These are phyloP conservation scores for Crambe crambe DNA, from an alignment of 37 sponge, comb jelly and placozoan genomes.

Conservation along the genomic window DNA sequence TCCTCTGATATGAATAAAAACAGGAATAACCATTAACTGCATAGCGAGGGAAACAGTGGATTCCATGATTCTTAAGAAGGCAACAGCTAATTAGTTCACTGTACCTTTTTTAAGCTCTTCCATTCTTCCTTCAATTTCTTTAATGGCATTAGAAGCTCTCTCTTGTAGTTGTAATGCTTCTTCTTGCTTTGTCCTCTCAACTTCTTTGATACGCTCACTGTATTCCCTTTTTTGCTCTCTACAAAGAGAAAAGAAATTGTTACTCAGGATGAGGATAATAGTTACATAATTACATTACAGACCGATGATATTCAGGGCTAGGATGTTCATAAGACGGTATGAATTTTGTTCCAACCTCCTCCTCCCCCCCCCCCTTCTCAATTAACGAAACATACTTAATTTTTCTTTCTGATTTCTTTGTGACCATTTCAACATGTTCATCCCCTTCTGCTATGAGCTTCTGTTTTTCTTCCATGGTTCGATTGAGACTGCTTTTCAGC, in stretches of 20 bases:
- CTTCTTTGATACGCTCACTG: slow-evolving; percentile 9
- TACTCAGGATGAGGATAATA: not conserved
- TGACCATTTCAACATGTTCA: slow-evolving; percentile 30
- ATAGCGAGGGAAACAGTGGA: no score
- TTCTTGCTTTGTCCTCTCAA: slow-evolving; percentile 16
- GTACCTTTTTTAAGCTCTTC: slow-evolving; percentile 12
- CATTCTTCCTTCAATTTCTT: slow-evolving; percentile 6
- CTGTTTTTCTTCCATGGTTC: slow-evolving; percentile 50
- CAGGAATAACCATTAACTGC: no score
- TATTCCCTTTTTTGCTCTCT: slow-evolving; percentile 12
- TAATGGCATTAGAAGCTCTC: slow-evolving; percentile 6
- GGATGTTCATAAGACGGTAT: no score
- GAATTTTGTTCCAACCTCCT: no score
- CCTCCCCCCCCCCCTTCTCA: no score
- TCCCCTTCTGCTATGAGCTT: slow-evolving; percentile 46
- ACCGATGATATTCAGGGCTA: no score
- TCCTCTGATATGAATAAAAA: slow-evolving; percentile 11
- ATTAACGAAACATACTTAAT: slow-evolving; percentile 24
- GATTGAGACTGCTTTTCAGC: slow-evolving; percentile 14
- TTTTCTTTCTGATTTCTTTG: slow-evolving; percentile 14
- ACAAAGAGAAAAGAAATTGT: not conserved
- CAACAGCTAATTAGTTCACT: no score
- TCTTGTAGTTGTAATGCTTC: slow-evolving; percentile 32
- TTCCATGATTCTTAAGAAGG: no score
- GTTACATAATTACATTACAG: not conserved